Conservation (phyloP, 2,113 vertebrate species). For the Elephas maximus region DNA sequence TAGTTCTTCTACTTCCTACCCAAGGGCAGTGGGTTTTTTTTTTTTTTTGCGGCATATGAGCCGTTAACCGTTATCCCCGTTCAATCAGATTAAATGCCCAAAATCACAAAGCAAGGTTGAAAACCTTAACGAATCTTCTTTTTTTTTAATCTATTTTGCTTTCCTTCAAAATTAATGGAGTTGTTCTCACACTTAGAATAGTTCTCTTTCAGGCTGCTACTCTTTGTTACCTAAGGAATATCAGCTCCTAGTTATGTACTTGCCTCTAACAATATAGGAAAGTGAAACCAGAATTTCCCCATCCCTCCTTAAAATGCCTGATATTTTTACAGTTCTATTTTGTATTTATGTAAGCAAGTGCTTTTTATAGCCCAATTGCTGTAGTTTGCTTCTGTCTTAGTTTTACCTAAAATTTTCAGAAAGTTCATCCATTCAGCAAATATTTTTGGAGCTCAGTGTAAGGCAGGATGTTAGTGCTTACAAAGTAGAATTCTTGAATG, state of each 20-base stretch:
- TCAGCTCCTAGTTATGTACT: not conserved
- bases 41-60: too few species aligned
- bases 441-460: slow-evolving; percentile 24
- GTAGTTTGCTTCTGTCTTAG: not conserved
- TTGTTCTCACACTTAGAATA: not conserved
- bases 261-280: not conserved
- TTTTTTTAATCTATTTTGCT: not conserved
- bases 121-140: not conserved
- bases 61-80: not conserved
- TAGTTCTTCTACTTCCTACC: too few species aligned
- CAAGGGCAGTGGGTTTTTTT: too few species aligned
- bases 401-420: not conserved
- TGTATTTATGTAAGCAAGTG: not conserved
- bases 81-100: not conserved
- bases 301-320: not conserved
- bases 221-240: not conserved
- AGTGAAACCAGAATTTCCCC: not conserved
- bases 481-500: slow-evolving; percentile 49
- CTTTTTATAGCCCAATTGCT: not conserved
- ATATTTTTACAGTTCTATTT: not conserved
- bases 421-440: slow-evolving; percentile 9
- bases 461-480: slow-evolving; percentile 49
- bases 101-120: not conserved
- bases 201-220: not conserved
- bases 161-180: not conserved